phyloP scores from a whole-genome alignment of 2,113 vertebrate genomes.

The Bettongia penicillata region DNA sequence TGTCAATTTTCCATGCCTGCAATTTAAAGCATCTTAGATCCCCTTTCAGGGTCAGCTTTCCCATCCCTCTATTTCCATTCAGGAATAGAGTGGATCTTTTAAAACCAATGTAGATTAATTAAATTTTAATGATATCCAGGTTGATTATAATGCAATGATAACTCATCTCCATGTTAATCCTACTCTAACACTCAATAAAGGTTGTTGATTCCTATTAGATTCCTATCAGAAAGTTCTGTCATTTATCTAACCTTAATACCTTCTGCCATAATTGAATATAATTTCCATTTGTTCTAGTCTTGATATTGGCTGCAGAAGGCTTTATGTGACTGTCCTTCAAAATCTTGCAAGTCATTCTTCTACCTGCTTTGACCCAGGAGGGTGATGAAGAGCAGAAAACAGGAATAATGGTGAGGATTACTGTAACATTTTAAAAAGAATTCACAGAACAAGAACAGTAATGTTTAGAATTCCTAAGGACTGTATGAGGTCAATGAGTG shows the following conservation, averaged over 20 bases:
- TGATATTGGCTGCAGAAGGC: not conserved
- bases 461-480: not conserved
- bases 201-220: not conserved
- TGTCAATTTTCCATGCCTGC: not conserved
- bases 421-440: constrained; percentile 1
- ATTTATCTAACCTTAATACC: not conserved
- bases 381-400: not conserved
- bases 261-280: not conserved
- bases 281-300: not conserved
- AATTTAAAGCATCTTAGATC: not conserved
- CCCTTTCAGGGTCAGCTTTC: not conserved
- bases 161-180: not conserved
- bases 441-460: not conserved
- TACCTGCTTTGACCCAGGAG: not conserved
- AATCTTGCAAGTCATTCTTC: not conserved
- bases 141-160: not conserved
- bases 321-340: not conserved
- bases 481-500: not conserved
- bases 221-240: not conserved
- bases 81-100: not conserved
- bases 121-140: not conserved
- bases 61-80: not conserved
- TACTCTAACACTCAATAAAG: not conserved
- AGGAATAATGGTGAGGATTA: not conserved
- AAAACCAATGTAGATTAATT: not conserved